Evolutionary conservation across 1,140 invertebrate species (phyloP).

Genomic region (Druon quercuslanigerum): DNA sequence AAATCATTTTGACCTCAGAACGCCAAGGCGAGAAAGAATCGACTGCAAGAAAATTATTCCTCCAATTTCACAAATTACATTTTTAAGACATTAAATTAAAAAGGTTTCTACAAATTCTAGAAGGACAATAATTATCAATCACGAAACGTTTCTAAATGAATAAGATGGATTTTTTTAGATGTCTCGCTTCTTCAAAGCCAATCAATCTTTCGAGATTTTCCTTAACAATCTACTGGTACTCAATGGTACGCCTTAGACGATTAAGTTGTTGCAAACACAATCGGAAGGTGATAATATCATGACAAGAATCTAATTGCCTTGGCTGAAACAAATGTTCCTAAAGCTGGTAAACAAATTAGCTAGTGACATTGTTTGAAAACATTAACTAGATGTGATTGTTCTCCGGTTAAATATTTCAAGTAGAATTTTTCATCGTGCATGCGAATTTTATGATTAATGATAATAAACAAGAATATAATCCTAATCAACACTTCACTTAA

Average conservation of each 20-base stretch:
- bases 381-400: neutral
- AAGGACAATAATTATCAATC: no score
- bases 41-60: neutral
- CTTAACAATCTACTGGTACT: neutral
- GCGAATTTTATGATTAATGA: neutral
- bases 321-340: neutral
- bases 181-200: no score
- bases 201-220: no score
- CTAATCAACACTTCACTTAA: neutral
- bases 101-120: no score
- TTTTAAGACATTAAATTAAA: no score
- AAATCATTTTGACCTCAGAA: constrained; percentile 7
- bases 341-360: constrained; percentile 21
- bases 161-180: no score
- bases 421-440: neutral
- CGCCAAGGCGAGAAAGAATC: neutral
- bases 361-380: neutral
- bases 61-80: no score
- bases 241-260: neutral
- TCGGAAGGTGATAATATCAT: constrained; percentile 13
- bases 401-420: neutral
- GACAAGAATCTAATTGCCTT: constrained; percentile 18
- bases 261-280: constrained; percentile 26
- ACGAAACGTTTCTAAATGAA: no score
- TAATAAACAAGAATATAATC: neutral